Percentiles rank a stretch among this genome's conserved stretches.
Evolutionary conservation across 2,113 vertebrate genomes (phyloP).

Genomic region (Perca flavescens): DNA sequence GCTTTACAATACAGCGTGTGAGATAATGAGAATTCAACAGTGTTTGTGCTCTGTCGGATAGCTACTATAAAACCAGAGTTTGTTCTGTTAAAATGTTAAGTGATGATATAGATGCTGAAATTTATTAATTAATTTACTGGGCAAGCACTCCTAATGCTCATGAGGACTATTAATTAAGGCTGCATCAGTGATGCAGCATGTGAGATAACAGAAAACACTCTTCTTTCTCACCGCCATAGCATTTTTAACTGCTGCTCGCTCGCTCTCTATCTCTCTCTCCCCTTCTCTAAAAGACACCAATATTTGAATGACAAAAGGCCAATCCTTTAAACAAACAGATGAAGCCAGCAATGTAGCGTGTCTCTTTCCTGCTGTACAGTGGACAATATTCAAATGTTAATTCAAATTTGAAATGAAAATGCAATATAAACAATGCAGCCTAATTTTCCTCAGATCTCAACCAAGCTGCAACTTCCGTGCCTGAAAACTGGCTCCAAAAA

Average conservation of each 20-base stretch:
- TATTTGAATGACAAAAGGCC: too few relatives aligned
- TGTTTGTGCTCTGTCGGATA: not conserved
- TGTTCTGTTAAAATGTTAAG: not conserved
- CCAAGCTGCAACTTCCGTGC: too few relatives aligned
- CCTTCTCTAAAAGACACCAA: too few relatives aligned
- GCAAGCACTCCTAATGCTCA: not conserved
- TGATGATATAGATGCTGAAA: not conserved
- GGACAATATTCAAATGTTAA: too few relatives aligned
- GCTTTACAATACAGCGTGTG: not conserved
- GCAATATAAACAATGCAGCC: too few relatives aligned
- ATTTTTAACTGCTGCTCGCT: not conserved
- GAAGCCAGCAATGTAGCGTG: too few relatives aligned
- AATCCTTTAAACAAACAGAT: too few relatives aligned
- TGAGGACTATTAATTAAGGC: not conserved
- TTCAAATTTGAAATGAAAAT: too few relatives aligned
- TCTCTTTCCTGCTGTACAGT: too few relatives aligned
- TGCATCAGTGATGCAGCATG: not conserved
- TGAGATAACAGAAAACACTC: not conserved
- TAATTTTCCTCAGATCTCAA: too few relatives aligned
- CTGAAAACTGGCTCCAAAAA: too few relatives aligned
- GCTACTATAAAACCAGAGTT: not conserved
- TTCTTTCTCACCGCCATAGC: not conserved
- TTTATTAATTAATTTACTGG: not conserved
- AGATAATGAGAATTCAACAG: not conserved
- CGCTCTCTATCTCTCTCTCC: too few relatives aligned